These are phyloP conservation scores for Pseudolaguvia tuberculata DNA, from an alignment of 2,113 vertebrate genomes.

Conservation along the genomic window DNA sequence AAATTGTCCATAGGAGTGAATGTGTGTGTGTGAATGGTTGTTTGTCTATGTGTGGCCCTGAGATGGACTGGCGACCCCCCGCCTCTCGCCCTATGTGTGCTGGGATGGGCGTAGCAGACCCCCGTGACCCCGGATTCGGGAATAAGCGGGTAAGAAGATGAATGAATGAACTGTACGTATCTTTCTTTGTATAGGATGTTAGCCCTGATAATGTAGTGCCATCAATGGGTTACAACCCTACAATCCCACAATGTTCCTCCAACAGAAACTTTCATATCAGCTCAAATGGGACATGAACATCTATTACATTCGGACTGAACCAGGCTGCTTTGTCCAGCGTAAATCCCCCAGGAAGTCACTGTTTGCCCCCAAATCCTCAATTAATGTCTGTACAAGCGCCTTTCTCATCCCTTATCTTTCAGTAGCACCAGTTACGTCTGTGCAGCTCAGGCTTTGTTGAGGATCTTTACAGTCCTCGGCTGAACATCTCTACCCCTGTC, in stretches of 20 bases:
- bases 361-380: slow-evolving; percentile 48
- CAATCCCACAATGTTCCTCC: slow-evolving; percentile 21
- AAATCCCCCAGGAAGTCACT: slow-evolving; percentile 42
- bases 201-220: neutral
- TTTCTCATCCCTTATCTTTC: slow-evolving; percentile 58
- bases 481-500: neutral
- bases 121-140: too few species aligned
- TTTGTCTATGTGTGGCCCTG: too few species aligned
- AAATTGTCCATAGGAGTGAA: too few species aligned
- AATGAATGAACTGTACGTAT: too few species aligned
- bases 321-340: slow-evolving; percentile 41
- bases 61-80: too few species aligned
- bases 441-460: slow-evolving; percentile 46
- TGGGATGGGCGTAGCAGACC: too few species aligned
- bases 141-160: too few species aligned
- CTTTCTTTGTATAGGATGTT: slow-evolving; percentile 5
- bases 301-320: slow-evolving; percentile 46
- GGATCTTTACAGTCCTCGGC: slow-evolving; percentile 34
- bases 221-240: slow-evolving; percentile 30
- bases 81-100: too few species aligned
- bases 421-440: slow-evolving; percentile 45
- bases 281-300: slow-evolving; percentile 12
- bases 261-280: slow-evolving; percentile 32
- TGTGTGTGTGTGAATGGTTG: too few species aligned
- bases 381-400: slow-evolving; percentile 50